Conservation (phyloP, 2,888 invertebrate species). For the Diachrysia chrysitis region DNA sequence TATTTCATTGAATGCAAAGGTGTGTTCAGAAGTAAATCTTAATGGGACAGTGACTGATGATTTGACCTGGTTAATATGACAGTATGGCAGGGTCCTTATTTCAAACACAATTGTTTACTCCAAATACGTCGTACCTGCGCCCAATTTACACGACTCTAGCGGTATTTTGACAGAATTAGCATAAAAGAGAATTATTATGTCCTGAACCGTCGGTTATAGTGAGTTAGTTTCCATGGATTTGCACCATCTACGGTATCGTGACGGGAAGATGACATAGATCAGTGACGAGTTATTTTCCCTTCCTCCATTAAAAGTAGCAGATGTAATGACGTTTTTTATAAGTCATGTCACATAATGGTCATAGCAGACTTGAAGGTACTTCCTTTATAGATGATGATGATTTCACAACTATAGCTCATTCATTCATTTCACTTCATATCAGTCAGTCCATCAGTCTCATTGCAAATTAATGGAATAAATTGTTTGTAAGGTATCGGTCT, state of each 20-base stretch:
- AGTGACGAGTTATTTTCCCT: not conserved
- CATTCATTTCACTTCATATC: not conserved
- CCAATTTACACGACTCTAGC: slow-evolving; percentile 16
- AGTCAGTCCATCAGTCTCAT: too few species aligned
- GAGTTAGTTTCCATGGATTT: not conserved
- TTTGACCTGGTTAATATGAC: slow-evolving; percentile 31
- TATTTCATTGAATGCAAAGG: slow-evolving; percentile 39
- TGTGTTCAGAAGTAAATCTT: slow-evolving; percentile 38
- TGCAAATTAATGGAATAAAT: not conserved
- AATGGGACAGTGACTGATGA: slow-evolving; percentile 47
- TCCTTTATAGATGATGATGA: not conserved
- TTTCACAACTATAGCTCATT: not conserved
- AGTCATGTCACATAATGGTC: not conserved
- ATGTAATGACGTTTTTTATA: not conserved
- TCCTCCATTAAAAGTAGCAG: not conserved
- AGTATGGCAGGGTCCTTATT: slow-evolving; percentile 33
- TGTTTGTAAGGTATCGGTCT: not conserved
- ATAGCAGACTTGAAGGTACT: not conserved
- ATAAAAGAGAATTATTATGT: not conserved
- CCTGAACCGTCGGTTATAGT: not conserved
- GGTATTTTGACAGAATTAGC: not conserved
- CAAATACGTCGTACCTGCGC: slow-evolving; percentile 29
- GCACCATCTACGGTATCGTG: not conserved
- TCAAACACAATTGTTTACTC: slow-evolving; percentile 40
- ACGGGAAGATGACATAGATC: not conserved